Evolutionary conservation across 2,888 invertebrate species (phyloP), one percentile per base, ranked within the genome.

Genomic region (Ectobius pallidus): DNA sequence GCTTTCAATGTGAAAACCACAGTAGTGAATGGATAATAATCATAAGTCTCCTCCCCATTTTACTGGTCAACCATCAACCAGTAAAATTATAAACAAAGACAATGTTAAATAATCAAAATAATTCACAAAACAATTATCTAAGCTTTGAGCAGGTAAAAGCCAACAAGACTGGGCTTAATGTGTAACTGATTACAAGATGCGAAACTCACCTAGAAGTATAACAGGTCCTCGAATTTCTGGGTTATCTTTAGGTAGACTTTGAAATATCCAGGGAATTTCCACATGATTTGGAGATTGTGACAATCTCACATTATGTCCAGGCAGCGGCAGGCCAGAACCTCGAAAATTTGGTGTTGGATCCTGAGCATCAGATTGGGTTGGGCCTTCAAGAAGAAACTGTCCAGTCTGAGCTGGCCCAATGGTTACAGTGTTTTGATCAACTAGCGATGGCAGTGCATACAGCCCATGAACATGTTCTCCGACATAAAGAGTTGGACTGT

Each of bases 361-460:
- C 25, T 30, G 49, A 3, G 62, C 18, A 20, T 70, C 63, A 9
- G 62, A 39, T 3, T 22, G 34, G 0, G 94, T 94, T 0, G 94
- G 94, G 0, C 95, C 95, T 80, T 92, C 93, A 0, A 95, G 82
- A 14, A 95, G 84, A 72, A 93, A 85, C 0, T 91, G 90, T 16
- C 86, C 87, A 49, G 90, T 87, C 78, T 90, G 91, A 2, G 90
- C 89, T 3, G 91, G 88, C 0, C 90, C 88, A 82, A 95, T 93
- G 7, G 95, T 92, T 14, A 94, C 92, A 2, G 94, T 92, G 77
- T 92, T 91, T 79, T 96, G 94, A 85, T 98, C 97, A 1, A 97
- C 96, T 27, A 97, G 85, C 0, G 97, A 94, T 1, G 96, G 95
- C 69, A 98, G 83, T 0, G 98, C 99, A 83, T 97, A 99, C 0